These are phyloP conservation scores for Drosophila truncata DNA, from an alignment of 1,140 invertebrate genomes.

Conservation along the genomic window DNA sequence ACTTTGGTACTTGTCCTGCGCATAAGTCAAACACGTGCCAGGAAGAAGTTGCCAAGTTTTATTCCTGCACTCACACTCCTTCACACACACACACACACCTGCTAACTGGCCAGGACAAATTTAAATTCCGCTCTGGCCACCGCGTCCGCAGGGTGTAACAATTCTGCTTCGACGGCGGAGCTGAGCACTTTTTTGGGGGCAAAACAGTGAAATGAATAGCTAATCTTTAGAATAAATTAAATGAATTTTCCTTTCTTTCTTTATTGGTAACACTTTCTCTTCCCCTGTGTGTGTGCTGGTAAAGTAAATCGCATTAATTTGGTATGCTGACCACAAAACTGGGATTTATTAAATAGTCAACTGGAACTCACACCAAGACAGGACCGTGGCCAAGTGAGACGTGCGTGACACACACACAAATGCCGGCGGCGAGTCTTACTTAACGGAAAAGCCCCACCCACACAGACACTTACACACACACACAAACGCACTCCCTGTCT, in stretches of 20 bases:
- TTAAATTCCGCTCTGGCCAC: slow-evolving; percentile 63
- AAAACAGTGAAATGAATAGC: slow-evolving; percentile 71
- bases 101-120: slow-evolving; percentile 64
- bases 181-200: slow-evolving; percentile 21
- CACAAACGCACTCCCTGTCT: slow-evolving; percentile 13
- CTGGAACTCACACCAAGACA: slow-evolving; percentile 53
- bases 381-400: slow-evolving; percentile 37
- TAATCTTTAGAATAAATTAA: slow-evolving; percentile 84
- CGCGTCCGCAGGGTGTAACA: slow-evolving; percentile 64
- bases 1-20: slow-evolving; percentile 65
- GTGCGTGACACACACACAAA: slow-evolving; percentile 78
- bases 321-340: slow-evolving; percentile 81
- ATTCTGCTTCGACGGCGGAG: slow-evolving; percentile 45
- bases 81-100: slow-evolving; percentile 44
- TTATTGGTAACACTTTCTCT: slow-evolving; percentile 52
- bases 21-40: slow-evolving; percentile 81
- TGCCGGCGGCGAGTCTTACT: slow-evolving; percentile 48
- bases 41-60: slow-evolving; percentile 58
- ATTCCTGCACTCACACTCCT: slow-evolving; percentile 24
- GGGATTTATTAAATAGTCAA: slow-evolving; percentile 82
- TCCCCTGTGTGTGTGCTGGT: slow-evolving; percentile 18
- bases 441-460: slow-evolving; percentile 14
- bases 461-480: slow-evolving; percentile 5
- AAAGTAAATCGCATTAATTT: slow-evolving; percentile 82
- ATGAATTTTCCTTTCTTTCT: slow-evolving; percentile 65